Conservation (phyloP, 2,888 invertebrate species). For the Didymodactylos carnosus region DNA sequence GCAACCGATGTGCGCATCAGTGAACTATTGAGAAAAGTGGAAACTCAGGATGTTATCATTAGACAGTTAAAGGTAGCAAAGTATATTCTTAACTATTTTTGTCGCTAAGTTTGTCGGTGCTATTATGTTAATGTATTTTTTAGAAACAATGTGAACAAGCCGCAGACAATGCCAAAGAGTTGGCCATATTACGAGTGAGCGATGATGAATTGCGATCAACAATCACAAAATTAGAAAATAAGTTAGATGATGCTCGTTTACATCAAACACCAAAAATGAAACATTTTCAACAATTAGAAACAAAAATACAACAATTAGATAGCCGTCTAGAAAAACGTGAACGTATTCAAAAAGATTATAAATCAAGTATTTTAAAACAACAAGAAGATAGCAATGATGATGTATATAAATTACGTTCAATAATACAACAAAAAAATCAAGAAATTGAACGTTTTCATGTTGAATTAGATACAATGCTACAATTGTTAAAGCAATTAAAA, state of each 20-base stretch:
- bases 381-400: background rate
- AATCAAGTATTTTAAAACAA: background rate
- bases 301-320: slow-evolving; percentile 27
- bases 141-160: background rate
- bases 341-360: slow-evolving; percentile 21
- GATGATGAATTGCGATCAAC: background rate
- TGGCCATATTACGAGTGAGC: background rate
- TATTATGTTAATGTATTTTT: no score
- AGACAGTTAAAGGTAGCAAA: background rate
- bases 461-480: slow-evolving; percentile 30
- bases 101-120: no score
- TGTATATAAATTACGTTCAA: slow-evolving; percentile 20
- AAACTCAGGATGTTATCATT: background rate
- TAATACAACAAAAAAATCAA: slow-evolving; percentile 27
- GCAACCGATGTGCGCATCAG: background rate
- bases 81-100: background rate
- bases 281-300: slow-evolving; percentile 27
- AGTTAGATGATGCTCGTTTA: slow-evolving; percentile 25
- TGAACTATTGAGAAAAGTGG: background rate
- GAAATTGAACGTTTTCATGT: slow-evolving; percentile 28
- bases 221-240: slow-evolving; percentile 22
- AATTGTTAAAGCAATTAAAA: slow-evolving; percentile 26
- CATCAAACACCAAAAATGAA: slow-evolving; percentile 28
- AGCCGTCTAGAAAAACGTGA: slow-evolving; percentile 24
- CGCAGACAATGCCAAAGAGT: background rate